Evolutionary conservation across 2,888 invertebrate genomes (phyloP).

Genomic region (Aporophyla lueneburgensis): DNA sequence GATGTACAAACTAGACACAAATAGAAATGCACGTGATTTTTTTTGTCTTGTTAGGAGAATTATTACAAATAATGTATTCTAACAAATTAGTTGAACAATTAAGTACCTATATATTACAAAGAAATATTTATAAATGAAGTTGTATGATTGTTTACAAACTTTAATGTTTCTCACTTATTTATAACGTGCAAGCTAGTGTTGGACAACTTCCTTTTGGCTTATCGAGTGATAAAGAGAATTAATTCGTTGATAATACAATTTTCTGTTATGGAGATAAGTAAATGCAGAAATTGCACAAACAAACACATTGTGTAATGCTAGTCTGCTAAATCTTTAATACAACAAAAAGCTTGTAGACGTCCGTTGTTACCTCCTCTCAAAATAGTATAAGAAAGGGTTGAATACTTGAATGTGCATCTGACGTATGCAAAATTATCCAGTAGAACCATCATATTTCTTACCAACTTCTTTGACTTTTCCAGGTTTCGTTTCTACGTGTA

Average conservation of each 20-base stretch:
- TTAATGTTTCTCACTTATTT: background rate
- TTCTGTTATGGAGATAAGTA: background rate
- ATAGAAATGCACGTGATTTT: background rate
- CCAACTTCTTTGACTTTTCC: slow-evolving; percentile 70
- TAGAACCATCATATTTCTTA: background rate
- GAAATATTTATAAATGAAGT: background rate
- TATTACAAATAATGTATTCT: background rate
- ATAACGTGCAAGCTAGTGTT: too few relatives aligned
- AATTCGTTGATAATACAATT: background rate
- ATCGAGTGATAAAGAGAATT: too few relatives aligned
- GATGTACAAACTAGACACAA: slow-evolving; percentile 1
- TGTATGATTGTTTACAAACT: background rate
- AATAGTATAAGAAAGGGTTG: background rate
- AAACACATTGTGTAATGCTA: background rate
- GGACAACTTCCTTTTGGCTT: background rate
- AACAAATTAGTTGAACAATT: background rate
- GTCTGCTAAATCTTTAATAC: background rate
- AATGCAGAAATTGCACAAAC: background rate
- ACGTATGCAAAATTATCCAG: background rate
- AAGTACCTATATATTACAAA: too few relatives aligned
- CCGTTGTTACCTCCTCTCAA: background rate
- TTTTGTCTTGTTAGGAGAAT: background rate
- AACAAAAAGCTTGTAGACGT: background rate
- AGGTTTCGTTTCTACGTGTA: slow-evolving; percentile 97
- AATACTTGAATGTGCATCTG: background rate